phyloP scores from a whole-genome alignment of 2,888 invertebrate genomes.

The Perizoma affinitatum region DNA sequence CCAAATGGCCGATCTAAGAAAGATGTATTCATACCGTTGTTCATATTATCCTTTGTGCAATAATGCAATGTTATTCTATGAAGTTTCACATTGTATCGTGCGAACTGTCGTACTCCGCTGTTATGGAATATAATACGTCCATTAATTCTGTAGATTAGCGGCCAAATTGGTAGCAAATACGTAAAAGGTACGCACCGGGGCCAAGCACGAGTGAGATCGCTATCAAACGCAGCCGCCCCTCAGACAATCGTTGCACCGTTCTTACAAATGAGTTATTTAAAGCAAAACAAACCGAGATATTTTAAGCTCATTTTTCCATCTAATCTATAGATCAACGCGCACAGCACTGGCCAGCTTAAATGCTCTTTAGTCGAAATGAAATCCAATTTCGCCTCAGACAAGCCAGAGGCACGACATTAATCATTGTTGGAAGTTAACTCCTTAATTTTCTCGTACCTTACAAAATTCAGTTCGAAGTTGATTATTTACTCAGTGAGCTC shows the following conservation, averaged over 20 bases:
- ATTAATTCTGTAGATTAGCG: slow-evolving; percentile 42
- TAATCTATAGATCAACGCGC: slow-evolving; percentile 62
- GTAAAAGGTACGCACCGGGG: slow-evolving; percentile 50
- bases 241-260: slow-evolving; percentile 63
- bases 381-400: slow-evolving; percentile 39
- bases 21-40: slow-evolving; percentile 65
- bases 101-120: slow-evolving; percentile 35
- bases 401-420: slow-evolving; percentile 41
- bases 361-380: slow-evolving; percentile 41
- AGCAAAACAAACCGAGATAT: slow-evolving; percentile 59
- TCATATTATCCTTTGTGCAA: slow-evolving; percentile 67
- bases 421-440: slow-evolving; percentile 42
- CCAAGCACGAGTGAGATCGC: slow-evolving; percentile 58
- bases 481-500: slow-evolving; percentile 50
- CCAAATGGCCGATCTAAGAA: slow-evolving; percentile 71
- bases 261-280: slow-evolving; percentile 71
- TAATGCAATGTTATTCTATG: slow-evolving; percentile 65
- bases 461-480: slow-evolving; percentile 41
- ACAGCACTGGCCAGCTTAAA: slow-evolving; percentile 49
- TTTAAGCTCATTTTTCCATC: slow-evolving; percentile 62
- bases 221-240: slow-evolving; percentile 58
- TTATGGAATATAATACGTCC: slow-evolving; percentile 38
- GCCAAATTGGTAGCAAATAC: slow-evolving; percentile 50
- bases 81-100: slow-evolving; percentile 39
- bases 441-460: slow-evolving; percentile 45